Base-by-base conservation (phyloP, 2,888 invertebrate species). In the Hemicrepidius hirtus region DNA sequence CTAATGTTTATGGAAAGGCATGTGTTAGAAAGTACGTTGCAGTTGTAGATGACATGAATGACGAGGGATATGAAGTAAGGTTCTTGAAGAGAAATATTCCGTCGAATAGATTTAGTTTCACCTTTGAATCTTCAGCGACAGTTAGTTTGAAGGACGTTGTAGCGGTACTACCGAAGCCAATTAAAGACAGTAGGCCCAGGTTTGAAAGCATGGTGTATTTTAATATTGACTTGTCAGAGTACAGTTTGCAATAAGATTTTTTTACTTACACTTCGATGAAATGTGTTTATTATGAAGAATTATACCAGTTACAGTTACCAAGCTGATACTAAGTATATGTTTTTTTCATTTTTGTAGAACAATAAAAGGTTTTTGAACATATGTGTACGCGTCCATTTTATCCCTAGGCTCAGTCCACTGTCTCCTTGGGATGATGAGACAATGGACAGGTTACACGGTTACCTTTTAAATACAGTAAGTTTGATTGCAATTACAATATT, bases 131-230 rank as follows among this genome's bases (percentile, higher is more conserved):
- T 12, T 16, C 62, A 18, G 20, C 71, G 9, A 20, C 40, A 20
- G 62, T 74, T 6, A n/a, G 0, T 60, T 55, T 66, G 3, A 41
- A 59, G 5, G 46, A 70, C 20, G 74, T 74, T 62, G 55, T 62
- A 9, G 40, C 57, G 49, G 49, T 68, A 9, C n/a, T 62, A 13
- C 71, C 74, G n/a, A 62, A 66, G 13, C 49, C 70, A 10, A 63
- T 69, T 46, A 55, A 69, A 53, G 66, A 64, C 24, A 60, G n/a
- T 35, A 21, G 73, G 12, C n/a, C 68, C n/a, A 73, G 73, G 35
- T 71, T 68, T 18, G 24, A 69, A 41, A 41, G 37, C 7, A 73
- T 73, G 64, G 21, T 71, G 12, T 69, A 73, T 37, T 73, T 73
- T 40, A 72, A 72, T 21, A 62, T 41, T 50, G 72, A 63, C 41